A percentile compares a stretch with the other conserved stretches of the same genome.
These are phyloP conservation scores for Gymnocypris eckloni DNA, from an alignment of 2,797 vertebrate genomes.

Conservation along the genomic window DNA sequence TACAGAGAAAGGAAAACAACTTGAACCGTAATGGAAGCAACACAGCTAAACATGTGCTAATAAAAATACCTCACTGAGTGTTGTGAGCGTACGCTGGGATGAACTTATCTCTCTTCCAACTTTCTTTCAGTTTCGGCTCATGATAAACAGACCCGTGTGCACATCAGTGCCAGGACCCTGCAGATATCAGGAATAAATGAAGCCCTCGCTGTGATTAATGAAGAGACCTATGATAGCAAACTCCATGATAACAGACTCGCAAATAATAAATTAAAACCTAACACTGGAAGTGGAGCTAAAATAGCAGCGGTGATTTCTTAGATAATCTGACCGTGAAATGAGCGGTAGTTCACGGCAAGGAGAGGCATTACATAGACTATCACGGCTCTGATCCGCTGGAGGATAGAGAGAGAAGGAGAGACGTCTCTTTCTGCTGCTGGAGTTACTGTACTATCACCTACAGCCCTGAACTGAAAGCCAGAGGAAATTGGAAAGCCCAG, in stretches of 20 bases:
- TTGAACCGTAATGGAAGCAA: background rate
- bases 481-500: slow-evolving; percentile 89
- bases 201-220: slow-evolving; percentile 82
- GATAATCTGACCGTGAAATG: slow-evolving; percentile 63
- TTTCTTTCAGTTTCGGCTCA: slow-evolving; percentile 58
- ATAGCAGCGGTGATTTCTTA: slow-evolving; percentile 54
- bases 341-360: slow-evolving; percentile 44
- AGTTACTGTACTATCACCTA: slow-evolving; percentile 81
- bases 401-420: slow-evolving; percentile 66
- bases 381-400: slow-evolving; percentile 68
- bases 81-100: background rate
- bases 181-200: slow-evolving; percentile 84
- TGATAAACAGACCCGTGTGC: slow-evolving; percentile 82
- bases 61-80: slow-evolving; percentile 12
- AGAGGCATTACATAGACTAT: slow-evolving; percentile 57
- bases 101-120: slow-evolving; percentile 62
- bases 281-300: slow-evolving; percentile 66
- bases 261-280: slow-evolving; percentile 84
- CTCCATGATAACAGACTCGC: slow-evolving; percentile 81
- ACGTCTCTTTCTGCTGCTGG: slow-evolving; percentile 57
- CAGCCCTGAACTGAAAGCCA: slow-evolving; percentile 75
- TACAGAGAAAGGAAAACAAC: background rate
- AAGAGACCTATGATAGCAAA: slow-evolving; percentile 80
- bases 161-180: slow-evolving; percentile 80
- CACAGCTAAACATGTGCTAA: slow-evolving; percentile 12